Base-by-base conservation (phyloP, 1,140 invertebrate species). In the Helicoverpa armigera region DNA sequence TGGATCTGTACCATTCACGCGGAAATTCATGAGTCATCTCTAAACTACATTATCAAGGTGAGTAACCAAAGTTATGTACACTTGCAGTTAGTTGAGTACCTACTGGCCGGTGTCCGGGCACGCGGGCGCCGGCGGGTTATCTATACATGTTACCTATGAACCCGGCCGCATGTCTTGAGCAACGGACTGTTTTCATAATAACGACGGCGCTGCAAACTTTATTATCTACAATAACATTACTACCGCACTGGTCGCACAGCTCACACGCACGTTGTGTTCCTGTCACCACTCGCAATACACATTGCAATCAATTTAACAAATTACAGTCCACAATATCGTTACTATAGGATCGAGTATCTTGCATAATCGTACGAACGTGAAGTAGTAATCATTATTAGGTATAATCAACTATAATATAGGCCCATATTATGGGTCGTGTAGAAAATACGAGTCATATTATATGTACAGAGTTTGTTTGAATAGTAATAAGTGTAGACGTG, bases 371-470 rank as follows among this genome's bases (percentile, higher is more conserved):
- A 7, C 23, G 29, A 18, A 12, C 11, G 11, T 61, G n/a, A 10
- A 43, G 35, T 48, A 48, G 63, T 65, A 65, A n/a, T 65, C 23
- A 16, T 65, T 65, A 65, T 43, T 16, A 65, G 14, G 9, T 43
- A 23, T 23, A 23, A 23, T 5, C 5, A 11, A 35, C n/a, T 35
- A 14, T 63, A 14, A 4, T 35, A 14, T 43, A 4, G 23, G 23
- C 31, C 61, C 12, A 43, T 13, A 58, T 7, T 7, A 9, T 61
- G 7, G 11, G 29, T 14, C 63, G 35, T 29, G 35, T 65, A 65
- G 14, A 65, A 16, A 48, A 63, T 13, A 63, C 23, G 60, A 3
- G 18, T 65, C 43, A 1, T 4, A 43, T 13, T 23, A 60, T 65
- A 65, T 65, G 16, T 53, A 73, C 70, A 56, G 29, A 58, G 23